Base-by-base conservation (phyloP, 2,888 invertebrate species). In the Watsonalla binaria region DNA sequence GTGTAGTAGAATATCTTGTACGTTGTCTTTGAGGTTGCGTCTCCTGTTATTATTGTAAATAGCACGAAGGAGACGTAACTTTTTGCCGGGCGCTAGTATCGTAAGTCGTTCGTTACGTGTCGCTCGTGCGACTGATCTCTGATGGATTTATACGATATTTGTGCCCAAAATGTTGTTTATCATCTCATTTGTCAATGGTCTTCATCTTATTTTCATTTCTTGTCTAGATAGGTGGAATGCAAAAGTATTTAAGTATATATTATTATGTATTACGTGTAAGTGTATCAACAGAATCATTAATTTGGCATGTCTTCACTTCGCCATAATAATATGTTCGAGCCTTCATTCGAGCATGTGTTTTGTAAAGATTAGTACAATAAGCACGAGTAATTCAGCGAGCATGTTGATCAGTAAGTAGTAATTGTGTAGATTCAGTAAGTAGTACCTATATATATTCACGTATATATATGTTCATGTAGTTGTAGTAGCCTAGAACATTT, bases 241-340 rank as follows among this genome's bases (percentile, higher is more conserved):
- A 54, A 54, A 55, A 56, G 54, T 42, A 42, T 11, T 11, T 37
- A 37, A 7, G 6, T 37, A 37, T 37, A 37, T 37, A 37, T 37
- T 8, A 8, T 8, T 37, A 37, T 37, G 9, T 37, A 37, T 11
- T 42, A 5, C 11, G 11, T 42, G 11, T 42, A 11, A 8, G 42
- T 42, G 11, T 11, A 8, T 42, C 9, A 11, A 11, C 42, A 42
- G 42, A 42, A 42, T 11, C 68, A 63, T 68, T 76, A 70, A 77
- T 70, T 77, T 54, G 74, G 87, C 88, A 87, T 88, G 87, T 73
- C 65, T 66, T 77, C 78, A 80, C 71, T 72, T 78, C 74, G 65
- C 63, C 74, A 70, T 47, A 47, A 70, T 47, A 47, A 24, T 47
- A 24, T 47, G 6, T 24, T 24, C 33, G 11, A 24, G 46, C 24